A percentile compares a stretch with the other conserved stretches of the same genome.
Conservation (phyloP, 2,113 vertebrate genomes). For the Gobiocypris rarus region DNA sequence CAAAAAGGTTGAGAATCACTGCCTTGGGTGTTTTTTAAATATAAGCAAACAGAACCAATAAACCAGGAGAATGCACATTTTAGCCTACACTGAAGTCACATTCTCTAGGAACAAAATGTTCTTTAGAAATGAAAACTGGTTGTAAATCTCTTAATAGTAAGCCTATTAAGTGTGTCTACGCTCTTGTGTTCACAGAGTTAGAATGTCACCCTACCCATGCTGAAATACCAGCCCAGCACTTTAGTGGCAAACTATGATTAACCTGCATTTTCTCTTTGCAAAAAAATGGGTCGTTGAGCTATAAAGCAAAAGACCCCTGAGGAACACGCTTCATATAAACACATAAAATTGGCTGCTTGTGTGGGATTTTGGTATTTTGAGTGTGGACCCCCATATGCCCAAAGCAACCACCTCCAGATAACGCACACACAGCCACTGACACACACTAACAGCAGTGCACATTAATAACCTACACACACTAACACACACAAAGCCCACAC, state of each 20-base stretch:
- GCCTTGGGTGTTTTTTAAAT: background rate
- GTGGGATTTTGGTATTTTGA: slow-evolving; percentile 14
- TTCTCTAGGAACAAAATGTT: background rate
- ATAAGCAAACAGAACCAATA: too few relatives aligned
- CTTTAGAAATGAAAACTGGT: background rate
- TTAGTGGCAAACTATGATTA: background rate
- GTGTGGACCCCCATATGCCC: background rate
- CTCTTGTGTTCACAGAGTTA: slow-evolving; percentile 5
- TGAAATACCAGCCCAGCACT: background rate
- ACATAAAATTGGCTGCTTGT: slow-evolving; percentile 14
- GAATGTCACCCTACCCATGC: background rate
- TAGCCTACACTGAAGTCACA: background rate
- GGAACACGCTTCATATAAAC: background rate
- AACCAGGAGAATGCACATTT: background rate
- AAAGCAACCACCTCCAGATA: slow-evolving; percentile 17
- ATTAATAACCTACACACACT: slow-evolving; percentile 2
- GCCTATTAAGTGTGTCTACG: background rate
- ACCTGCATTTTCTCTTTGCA: background rate
- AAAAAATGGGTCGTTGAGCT: background rate
- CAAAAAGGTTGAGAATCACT: background rate
- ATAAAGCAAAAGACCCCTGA: background rate
- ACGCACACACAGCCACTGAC: background rate
- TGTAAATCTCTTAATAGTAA: background rate
- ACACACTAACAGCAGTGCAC: slow-evolving; percentile 14
- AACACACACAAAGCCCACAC: slow-evolving; percentile 8